phyloP scores from a whole-genome alignment of 2,888 invertebrate genomes.

The Blastobasis lacticolella region DNA sequence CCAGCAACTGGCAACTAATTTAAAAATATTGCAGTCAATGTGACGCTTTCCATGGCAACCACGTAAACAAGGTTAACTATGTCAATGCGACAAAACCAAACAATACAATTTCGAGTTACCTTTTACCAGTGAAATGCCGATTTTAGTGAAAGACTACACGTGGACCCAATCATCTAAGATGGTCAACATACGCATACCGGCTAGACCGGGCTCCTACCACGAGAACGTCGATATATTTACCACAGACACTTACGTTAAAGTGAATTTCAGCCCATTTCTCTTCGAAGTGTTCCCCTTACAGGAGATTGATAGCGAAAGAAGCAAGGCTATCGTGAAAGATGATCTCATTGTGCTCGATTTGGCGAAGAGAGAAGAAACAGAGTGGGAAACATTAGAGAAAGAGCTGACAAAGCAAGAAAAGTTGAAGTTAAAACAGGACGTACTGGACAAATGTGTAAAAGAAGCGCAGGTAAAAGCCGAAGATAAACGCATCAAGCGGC shows the following conservation, averaged over 20 bases:
- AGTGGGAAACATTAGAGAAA: constrained; percentile 76
- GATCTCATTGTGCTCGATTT: constrained; percentile 79
- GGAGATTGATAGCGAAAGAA: constrained; percentile 75
- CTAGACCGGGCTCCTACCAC: constrained; percentile 72
- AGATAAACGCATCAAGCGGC: constrained; percentile 64
- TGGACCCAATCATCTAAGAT: constrained; percentile 82
- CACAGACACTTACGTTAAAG: constrained; percentile 81
- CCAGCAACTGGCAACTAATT: too few relatives aligned
- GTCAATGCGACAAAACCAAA: too few relatives aligned
- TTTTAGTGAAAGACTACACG: constrained; percentile 81
- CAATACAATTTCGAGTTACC: neutral
- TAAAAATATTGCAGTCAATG: too few relatives aligned
- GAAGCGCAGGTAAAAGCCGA: constrained; percentile 70
- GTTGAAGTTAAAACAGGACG: constrained; percentile 68
- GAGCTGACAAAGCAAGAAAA: constrained; percentile 73
- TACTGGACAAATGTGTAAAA: constrained; percentile 72
- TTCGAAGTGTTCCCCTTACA: constrained; percentile 82
- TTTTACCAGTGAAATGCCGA: constrained; percentile 74
- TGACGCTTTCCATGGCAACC: too few relatives aligned
- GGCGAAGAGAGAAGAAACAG: constrained; percentile 68
- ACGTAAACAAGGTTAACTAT: too few relatives aligned
- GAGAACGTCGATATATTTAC: constrained; percentile 82
- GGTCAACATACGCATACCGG: constrained; percentile 78
- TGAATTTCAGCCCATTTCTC: constrained; percentile 80
- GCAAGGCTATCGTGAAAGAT: constrained; percentile 78